Evolutionary conservation across 2,113 vertebrate genomes (phyloP).

Genomic region (Fulmarus glacialis): DNA sequence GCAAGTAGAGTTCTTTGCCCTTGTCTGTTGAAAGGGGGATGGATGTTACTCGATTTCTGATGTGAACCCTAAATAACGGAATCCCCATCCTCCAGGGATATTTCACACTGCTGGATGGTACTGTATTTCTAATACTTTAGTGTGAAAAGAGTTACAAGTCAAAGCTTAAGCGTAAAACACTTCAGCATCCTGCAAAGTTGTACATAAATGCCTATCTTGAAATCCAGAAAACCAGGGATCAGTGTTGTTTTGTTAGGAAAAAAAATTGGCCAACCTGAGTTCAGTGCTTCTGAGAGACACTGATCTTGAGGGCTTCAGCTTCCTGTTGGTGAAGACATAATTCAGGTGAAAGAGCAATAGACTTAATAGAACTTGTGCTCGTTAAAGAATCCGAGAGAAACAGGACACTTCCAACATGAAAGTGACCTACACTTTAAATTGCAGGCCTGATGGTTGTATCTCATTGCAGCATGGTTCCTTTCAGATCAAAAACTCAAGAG

Average conservation of each 20-base stretch:
- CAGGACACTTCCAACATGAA: rapidly evolving
- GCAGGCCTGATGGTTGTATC: background rate
- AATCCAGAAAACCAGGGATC: background rate
- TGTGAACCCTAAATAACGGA: background rate
- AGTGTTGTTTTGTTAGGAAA: background rate
- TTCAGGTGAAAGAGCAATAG: background rate
- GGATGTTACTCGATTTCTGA: background rate
- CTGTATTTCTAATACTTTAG: background rate
- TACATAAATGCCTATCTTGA: background rate
- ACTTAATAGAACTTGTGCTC: background rate
- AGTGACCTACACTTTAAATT: background rate
- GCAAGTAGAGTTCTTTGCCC: background rate
- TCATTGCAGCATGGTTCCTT: background rate
- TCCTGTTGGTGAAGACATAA: background rate
- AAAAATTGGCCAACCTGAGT: background rate
- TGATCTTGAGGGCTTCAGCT: background rate
- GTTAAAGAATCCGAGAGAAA: background rate
- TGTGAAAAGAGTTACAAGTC: background rate
- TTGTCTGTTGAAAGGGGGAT: background rate
- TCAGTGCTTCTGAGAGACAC: background rate
- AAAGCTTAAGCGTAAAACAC: background rate
- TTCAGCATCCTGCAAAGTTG: background rate
- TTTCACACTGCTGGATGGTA: background rate
- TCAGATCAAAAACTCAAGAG: background rate
- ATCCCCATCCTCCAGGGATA: background rate